A percentile compares a stretch with the other conserved stretches of the same genome.
Conservation (phyloP, 2,797 vertebrate species). For the Pempheris klunzingeri region DNA sequence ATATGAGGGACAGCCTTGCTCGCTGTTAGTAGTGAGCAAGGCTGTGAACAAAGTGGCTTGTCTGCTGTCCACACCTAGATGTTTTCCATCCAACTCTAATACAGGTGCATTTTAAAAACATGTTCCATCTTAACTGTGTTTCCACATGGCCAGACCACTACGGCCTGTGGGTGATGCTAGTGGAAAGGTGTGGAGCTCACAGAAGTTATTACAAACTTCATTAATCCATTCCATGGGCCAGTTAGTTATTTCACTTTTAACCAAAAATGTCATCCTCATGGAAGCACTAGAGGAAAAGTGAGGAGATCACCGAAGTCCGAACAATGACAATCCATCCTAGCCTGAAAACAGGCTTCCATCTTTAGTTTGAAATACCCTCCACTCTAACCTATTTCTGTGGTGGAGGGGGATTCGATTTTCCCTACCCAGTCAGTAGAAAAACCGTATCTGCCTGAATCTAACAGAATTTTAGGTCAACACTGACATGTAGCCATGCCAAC, state of each 20-base stretch:
- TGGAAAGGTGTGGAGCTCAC: not conserved
- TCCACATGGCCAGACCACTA: not conserved
- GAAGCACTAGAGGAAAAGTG: not conserved
- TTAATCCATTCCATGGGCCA: too few relatives aligned
- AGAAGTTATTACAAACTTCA: not conserved
- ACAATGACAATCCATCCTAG: not conserved
- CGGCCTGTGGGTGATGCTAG: not conserved
- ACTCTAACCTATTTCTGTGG: too few relatives aligned
- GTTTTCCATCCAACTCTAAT: conserved; percentile 1
- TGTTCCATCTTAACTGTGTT: not conserved
- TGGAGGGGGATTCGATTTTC: too few relatives aligned
- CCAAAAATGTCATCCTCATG: not conserved
- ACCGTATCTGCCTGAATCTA: too few relatives aligned
- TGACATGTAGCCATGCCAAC: too few relatives aligned
- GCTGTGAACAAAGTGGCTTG: not conserved
- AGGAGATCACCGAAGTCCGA: not conserved
- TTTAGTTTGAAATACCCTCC: too few relatives aligned
- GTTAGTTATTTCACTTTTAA: not conserved
- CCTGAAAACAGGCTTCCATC: too few relatives aligned
- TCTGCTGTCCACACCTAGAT: conserved; percentile 22
- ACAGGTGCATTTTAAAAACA: not conserved
- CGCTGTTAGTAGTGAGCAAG: conserved; percentile 7
- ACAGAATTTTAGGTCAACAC: too few relatives aligned
- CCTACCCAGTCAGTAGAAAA: too few relatives aligned
- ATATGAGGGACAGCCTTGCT: conserved; percentile 43